A percentile compares a stretch with the other conserved stretches of the same genome.
Conservation (phyloP, 2,113 vertebrate species). For the Melanocharis versteri region DNA sequence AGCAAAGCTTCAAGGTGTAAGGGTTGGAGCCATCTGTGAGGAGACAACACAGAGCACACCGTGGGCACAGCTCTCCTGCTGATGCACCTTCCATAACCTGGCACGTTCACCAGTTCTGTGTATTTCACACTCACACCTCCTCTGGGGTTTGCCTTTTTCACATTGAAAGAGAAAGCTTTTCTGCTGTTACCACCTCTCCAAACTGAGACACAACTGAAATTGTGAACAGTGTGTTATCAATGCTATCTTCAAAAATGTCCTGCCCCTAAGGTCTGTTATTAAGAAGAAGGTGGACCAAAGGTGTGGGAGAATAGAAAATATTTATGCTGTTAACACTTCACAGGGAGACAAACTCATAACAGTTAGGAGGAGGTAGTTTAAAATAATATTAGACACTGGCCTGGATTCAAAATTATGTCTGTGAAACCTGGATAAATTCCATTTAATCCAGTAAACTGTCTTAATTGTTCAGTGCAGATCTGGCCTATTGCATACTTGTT, state of each 20-base stretch:
- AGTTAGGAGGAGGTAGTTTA: neutral
- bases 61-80: neutral
- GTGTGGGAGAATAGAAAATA: neutral
- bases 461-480: neutral
- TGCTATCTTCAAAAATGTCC: neutral
- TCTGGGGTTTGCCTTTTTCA: neutral
- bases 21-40: conserved; percentile 95
- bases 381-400: neutral
- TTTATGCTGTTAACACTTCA: neutral
- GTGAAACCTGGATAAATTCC: neutral
- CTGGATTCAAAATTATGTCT: neutral
- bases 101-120: neutral
- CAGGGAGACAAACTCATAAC: neutral
- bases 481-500: neutral
- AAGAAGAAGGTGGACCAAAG: neutral
- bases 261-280: neutral
- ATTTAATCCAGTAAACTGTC: neutral
- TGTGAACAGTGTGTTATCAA: neutral
- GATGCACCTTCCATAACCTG: neutral
- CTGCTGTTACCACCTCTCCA: neutral
- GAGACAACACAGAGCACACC: conserved; percentile 24
- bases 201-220: neutral
- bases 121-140: neutral
- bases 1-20: conserved; percentile 96
- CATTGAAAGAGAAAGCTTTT: neutral